These are phyloP conservation scores for Drosophila sechellia DNA, from an alignment of 1,140 invertebrate species.

Conservation along the genomic window DNA sequence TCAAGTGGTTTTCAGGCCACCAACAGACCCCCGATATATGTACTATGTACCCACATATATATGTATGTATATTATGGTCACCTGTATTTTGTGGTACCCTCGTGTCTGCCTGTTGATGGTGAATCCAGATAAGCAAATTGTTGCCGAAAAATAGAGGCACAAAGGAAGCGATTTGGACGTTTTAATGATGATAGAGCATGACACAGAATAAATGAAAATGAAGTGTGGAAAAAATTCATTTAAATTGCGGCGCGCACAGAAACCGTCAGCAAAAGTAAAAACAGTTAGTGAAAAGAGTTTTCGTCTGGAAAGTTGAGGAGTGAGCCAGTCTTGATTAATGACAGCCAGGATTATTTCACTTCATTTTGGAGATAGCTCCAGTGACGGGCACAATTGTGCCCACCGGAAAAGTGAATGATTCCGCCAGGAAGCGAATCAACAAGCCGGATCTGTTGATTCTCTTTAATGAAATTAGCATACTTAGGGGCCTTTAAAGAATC, in stretches of 20 bases:
- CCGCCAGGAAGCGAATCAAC: constrained; percentile 1
- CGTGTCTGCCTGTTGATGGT: constrained; percentile 59
- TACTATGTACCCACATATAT: not conserved
- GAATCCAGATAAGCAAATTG: constrained; percentile 81
- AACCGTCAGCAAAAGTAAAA: constrained; percentile 2
- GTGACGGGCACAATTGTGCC: constrained; percentile 21
- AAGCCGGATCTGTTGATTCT: constrained; percentile 11
- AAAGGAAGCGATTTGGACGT: constrained; percentile 80
- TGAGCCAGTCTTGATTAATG: constrained; percentile 40
- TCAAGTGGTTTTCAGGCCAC: constrained; percentile 76
- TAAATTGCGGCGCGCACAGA: constrained; percentile 53
- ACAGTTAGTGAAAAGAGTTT: constrained; percentile 4
- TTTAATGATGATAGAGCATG: constrained; percentile 83
- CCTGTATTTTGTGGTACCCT: constrained; percentile 36
- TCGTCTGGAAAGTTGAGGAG: not conserved
- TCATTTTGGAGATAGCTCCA: not conserved
- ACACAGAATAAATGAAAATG: constrained; percentile 76
- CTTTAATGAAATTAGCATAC: not conserved
- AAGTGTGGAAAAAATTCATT: constrained; percentile 64
- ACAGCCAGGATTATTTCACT: constrained; percentile 29
- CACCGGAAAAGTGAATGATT: not conserved
- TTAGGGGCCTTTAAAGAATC: not conserved
- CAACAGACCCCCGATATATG: constrained; percentile 8
- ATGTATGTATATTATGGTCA: constrained; percentile 10
- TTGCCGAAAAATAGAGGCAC: constrained; percentile 74